Base-by-base conservation (phyloP, 2,113 vertebrate genomes). In the Microcebus tavaratra region DNA sequence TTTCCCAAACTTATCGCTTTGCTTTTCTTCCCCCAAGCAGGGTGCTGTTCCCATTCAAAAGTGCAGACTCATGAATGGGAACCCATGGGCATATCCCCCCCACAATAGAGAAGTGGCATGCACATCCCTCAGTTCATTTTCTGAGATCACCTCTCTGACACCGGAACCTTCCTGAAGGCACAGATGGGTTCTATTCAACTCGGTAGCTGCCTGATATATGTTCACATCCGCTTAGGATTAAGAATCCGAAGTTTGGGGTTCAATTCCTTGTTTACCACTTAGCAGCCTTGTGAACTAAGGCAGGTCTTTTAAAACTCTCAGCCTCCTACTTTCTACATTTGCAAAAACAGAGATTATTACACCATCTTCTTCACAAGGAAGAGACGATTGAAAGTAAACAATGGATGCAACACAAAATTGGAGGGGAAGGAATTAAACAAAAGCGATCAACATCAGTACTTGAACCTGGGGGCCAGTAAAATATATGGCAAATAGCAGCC, bases 151-250 rank as follows among this genome's bases (percentile, higher is more conserved):
- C n/a, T 61, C 11, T 39, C 55, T 13, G 65, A 70, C 29, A 59
- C 14, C 1, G 10, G 25, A 72, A 39, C 3, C 27, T 25, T 34
- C 27, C 10, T 15, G 17, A 27, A 18, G 12, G 20, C 4, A 1
- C 0, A 2, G 1, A 8, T 3, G 2, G 2, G 3, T 15, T 15
- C 7, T 4, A 6, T 4, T 61, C 29, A 23, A 7, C 31, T 27
- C n/a, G 20, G 13, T 5, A 36, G 14, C 63, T 73, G 29, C 12
- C 8, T 14, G 25, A 1, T 36, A 2, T 5, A 4, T 15, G 3
- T 21, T 13, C 1, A 5, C 6, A 5, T 50, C 2, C 1, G 0
- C 29, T 53, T 17, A 36, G 31, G 27, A 8, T 36, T 14, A 36
- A 17, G 55, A 13, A 39, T 55, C 67, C 21, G 75, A 50, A 76